Evolutionary conservation across 2,797 vertebrate genomes (phyloP).

Genomic region (Enteromius thamalakanensis): DNA sequence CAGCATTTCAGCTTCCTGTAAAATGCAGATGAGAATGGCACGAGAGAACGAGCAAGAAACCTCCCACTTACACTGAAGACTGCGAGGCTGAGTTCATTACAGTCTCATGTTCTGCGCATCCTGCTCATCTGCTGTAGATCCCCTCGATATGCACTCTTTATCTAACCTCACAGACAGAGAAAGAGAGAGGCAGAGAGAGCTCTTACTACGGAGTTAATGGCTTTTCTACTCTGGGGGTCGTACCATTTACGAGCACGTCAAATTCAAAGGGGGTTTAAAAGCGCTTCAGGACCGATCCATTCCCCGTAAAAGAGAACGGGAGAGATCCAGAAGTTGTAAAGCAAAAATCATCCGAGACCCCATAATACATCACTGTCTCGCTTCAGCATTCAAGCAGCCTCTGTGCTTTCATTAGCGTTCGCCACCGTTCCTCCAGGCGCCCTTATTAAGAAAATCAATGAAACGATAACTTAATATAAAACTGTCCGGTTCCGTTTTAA

Average conservation of each 20-base stretch:
- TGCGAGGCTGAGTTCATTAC: slow-evolving; percentile 31
- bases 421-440: slow-evolving; percentile 20
- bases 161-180: slow-evolving; percentile 6
- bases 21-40: not conserved
- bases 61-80: slow-evolving; percentile 43
- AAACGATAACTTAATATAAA: slow-evolving; percentile 38
- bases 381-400: not conserved
- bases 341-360: not conserved
- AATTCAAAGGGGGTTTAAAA: slow-evolving; percentile 27
- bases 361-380: slow-evolving; percentile 23
- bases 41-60: not conserved
- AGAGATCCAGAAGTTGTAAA: not conserved
- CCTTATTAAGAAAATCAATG: slow-evolving; percentile 38
- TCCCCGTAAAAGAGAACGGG: not conserved
- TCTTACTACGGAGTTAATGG: slow-evolving; percentile 28
- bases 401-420: slow-evolving; percentile 22
- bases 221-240: slow-evolving; percentile 37
- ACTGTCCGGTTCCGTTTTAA: slow-evolving; percentile 36
- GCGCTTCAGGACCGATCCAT: slow-evolving; percentile 41
- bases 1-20: not conserved
- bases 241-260: slow-evolving; percentile 43
- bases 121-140: slow-evolving; percentile 14
- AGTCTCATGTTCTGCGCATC: slow-evolving; percentile 2
- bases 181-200: not conserved
- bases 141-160: slow-evolving; percentile 45